Conservation (phyloP, 2,888 invertebrate species). For the Lottia scabra region DNA sequence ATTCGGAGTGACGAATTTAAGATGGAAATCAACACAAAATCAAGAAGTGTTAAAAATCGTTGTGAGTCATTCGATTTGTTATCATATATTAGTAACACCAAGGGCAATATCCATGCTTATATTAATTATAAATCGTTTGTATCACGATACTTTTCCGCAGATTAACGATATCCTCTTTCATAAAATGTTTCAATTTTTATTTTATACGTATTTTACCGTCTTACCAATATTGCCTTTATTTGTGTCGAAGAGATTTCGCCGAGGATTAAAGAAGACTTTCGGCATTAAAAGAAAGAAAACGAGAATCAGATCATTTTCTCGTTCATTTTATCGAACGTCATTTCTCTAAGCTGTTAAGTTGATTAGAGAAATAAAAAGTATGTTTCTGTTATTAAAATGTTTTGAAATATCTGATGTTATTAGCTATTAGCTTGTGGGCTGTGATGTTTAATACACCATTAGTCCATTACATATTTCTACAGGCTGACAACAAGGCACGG, state of each 20-base stretch:
- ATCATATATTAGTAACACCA: slow-evolving; percentile 45
- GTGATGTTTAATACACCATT: no score
- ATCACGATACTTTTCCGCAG: slow-evolving; percentile 22
- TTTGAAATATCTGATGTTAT: no score
- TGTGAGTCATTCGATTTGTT: slow-evolving; percentile 39
- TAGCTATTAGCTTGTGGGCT: no score
- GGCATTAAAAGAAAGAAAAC: no score
- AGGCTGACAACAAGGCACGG: no score
- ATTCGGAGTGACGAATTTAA: slow-evolving; percentile 11
- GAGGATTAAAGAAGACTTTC: not conserved
- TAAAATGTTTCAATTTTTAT: slow-evolving; percentile 46
- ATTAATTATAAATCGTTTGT: slow-evolving; percentile 33
- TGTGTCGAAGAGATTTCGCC: slow-evolving; percentile 37
- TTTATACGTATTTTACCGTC: slow-evolving; percentile 49
- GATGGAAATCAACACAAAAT: slow-evolving; percentile 24
- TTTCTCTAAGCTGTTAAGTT: no score
- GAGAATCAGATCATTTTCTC: no score
- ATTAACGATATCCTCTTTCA: slow-evolving; percentile 38
- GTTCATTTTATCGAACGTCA: no score
- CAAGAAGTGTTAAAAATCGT: slow-evolving; percentile 41
- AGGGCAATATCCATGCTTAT: slow-evolving; percentile 42
- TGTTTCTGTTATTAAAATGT: no score
- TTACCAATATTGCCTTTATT: slow-evolving; percentile 43
- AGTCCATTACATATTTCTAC: no score
- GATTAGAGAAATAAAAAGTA: no score